Conservation (phyloP, 2,797 vertebrate species). For the Xenopus petersii region DNA sequence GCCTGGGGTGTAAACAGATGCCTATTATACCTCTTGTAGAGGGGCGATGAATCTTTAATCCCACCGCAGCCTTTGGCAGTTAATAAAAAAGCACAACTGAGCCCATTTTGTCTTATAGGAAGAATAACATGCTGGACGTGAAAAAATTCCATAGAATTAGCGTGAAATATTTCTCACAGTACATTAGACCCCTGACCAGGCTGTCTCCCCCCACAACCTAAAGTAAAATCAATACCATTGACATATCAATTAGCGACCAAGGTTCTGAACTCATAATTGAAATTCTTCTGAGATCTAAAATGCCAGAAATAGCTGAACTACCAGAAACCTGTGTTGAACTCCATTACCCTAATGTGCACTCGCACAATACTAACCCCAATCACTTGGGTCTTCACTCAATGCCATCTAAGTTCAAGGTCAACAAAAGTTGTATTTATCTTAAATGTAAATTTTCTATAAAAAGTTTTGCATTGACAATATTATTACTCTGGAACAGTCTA, state of each 20-base stretch:
- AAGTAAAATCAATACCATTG: too few species aligned
- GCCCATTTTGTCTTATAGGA: not conserved
- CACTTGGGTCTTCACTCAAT: too few species aligned
- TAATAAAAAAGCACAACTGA: slow-evolving; percentile 32
- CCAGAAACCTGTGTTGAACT: not conserved
- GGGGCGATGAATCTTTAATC: slow-evolving; percentile 36
- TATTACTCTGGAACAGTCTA: too few species aligned
- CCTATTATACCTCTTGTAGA: slow-evolving; percentile 21
- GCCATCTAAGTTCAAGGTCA: too few species aligned
- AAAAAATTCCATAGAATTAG: slow-evolving; percentile 5
- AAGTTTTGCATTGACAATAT: too few species aligned
- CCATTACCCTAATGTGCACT: too few species aligned
- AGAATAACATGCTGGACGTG: slow-evolving; percentile 4
- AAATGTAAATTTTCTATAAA: too few species aligned
- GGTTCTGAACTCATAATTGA: not conserved
- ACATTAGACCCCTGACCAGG: too few species aligned
- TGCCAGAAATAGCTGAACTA: not conserved
- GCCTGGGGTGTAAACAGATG: slow-evolving; percentile 30
- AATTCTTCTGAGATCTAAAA: not conserved
- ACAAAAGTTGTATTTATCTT: too few species aligned
- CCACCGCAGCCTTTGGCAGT: slow-evolving; percentile 23
- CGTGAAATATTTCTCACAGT: not conserved
- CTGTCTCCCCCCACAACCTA: too few species aligned
- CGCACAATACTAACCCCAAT: too few species aligned
- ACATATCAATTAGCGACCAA: too few species aligned